phyloP scores from a whole-genome alignment of 2,113 vertebrate genomes.

The Oncorhynchus keta region DNA sequence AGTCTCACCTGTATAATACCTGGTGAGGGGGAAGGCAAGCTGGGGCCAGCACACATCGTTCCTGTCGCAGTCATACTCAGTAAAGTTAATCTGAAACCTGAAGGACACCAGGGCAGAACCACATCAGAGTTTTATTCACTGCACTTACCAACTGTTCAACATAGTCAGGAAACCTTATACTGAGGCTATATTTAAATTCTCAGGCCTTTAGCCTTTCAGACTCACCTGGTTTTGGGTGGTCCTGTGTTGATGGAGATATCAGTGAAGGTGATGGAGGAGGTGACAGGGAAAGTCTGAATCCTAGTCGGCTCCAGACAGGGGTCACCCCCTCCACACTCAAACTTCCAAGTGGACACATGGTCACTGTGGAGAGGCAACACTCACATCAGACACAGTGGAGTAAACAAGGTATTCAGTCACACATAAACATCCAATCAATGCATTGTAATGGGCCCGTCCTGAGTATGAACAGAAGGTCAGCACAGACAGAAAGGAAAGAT shows the following conservation, averaged over 20 bases:
- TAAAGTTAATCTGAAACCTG: constrained; percentile 90
- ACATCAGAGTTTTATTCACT: constrained; percentile 62
- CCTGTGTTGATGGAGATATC: constrained; percentile 73
- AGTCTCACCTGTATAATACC: constrained; percentile 84
- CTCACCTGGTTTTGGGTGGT: constrained; percentile 79
- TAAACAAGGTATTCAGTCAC: not conserved
- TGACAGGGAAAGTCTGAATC: constrained; percentile 76
- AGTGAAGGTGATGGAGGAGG: constrained; percentile 85
- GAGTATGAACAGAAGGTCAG: not conserved
- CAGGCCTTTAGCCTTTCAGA: not conserved
- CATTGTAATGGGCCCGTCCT: not conserved
- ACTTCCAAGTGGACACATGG: constrained; percentile 50
- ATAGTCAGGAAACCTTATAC: not conserved
- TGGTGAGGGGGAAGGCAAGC: constrained; percentile 70
- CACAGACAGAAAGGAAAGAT: not conserved
- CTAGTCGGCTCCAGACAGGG: constrained; percentile 15
- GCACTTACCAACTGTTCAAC: no score
- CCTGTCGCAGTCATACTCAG: constrained; percentile 89
- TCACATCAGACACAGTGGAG: not conserved
- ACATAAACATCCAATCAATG: no score
- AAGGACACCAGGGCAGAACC: not conserved
- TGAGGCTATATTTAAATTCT: not conserved
- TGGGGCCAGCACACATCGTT: constrained; percentile 95
- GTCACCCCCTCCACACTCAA: constrained; percentile 63
- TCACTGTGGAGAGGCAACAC: constrained; percentile 68